A percentile compares a stretch with the other conserved stretches of the same genome.
Conservation (phyloP, 2,113 vertebrate species). For the Falco punctatus region DNA sequence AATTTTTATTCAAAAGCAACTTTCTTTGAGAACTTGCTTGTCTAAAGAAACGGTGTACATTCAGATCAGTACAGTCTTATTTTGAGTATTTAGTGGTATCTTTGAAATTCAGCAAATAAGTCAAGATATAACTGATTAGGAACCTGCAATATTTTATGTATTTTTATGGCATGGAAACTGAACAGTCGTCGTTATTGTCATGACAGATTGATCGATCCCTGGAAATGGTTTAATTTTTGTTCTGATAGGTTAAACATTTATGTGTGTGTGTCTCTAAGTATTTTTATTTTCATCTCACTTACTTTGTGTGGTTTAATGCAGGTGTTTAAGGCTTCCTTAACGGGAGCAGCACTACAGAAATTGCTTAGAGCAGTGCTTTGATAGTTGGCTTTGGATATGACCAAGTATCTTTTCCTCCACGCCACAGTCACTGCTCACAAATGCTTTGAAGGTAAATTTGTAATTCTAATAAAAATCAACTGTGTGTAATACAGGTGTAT, state of each 20-base stretch:
- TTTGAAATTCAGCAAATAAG: neutral
- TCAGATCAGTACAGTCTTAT: neutral
- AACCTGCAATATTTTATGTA: neutral
- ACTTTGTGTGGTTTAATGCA: slow-evolving; percentile 40
- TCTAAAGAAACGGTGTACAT: neutral
- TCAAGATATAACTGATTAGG: neutral
- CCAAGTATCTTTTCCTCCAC: neutral
- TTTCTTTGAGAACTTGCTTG: neutral
- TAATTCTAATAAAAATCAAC: neutral
- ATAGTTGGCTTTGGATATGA: slow-evolving; percentile 23
- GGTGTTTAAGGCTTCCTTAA: slow-evolving; percentile 59
- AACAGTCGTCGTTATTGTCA: neutral
- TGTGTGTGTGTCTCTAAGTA: neutral
- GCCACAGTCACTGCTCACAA: neutral
- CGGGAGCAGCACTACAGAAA: slow-evolving; percentile 1
- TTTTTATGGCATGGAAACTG: neutral
- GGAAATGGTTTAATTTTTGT: neutral
- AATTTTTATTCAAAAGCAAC: neutral
- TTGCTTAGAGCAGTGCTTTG: slow-evolving; percentile 36
- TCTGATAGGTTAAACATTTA: neutral
- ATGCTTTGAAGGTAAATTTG: neutral
- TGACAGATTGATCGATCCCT: neutral
- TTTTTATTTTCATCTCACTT: neutral
- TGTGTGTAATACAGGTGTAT: neutral
- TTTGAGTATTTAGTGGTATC: neutral